These are phyloP conservation scores for Pilophorus perplexus DNA, from an alignment of 2,888 invertebrate species.

Conservation along the genomic window DNA sequence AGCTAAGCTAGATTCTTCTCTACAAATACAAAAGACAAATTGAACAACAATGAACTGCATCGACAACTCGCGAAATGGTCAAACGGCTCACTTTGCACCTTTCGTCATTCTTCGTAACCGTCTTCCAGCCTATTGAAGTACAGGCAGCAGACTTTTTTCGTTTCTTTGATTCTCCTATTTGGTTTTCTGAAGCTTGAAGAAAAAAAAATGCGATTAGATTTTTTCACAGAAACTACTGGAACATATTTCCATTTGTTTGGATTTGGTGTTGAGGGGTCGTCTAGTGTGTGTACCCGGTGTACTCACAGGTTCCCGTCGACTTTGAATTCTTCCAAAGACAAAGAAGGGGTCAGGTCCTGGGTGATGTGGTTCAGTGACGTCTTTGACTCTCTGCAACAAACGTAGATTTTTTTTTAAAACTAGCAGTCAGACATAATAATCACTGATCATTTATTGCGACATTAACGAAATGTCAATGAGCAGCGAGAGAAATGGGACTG, in stretches of 20 bases:
- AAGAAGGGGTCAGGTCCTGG: constrained; percentile 4
- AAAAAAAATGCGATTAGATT: background rate
- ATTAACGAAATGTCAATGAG: no score
- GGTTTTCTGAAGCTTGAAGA: constrained; percentile 12
- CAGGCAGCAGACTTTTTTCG: constrained; percentile 22
- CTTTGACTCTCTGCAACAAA: constrained; percentile 14
- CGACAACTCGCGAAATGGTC: no score
- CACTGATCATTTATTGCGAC: no score
- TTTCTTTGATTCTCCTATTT: constrained; percentile 20
- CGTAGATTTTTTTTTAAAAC: background rate
- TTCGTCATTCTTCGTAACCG: constrained; percentile 21
- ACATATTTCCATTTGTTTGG: background rate
- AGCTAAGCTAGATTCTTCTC: no score
- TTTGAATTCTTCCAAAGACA: constrained; percentile 19
- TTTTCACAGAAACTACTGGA: background rate
- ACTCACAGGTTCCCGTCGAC: background rate
- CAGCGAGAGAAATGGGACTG: no score
- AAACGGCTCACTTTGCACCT: background rate
- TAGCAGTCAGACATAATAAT: background rate
- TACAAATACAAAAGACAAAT: no score
- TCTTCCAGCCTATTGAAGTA: constrained; percentile 35
- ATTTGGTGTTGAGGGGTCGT: background rate
- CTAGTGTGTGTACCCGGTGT: no score
- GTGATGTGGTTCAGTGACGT: constrained; percentile 1
- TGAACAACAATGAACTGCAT: no score